phyloP scores from a whole-genome alignment of 2,888 invertebrate species.

The Masnerella sp. region DNA sequence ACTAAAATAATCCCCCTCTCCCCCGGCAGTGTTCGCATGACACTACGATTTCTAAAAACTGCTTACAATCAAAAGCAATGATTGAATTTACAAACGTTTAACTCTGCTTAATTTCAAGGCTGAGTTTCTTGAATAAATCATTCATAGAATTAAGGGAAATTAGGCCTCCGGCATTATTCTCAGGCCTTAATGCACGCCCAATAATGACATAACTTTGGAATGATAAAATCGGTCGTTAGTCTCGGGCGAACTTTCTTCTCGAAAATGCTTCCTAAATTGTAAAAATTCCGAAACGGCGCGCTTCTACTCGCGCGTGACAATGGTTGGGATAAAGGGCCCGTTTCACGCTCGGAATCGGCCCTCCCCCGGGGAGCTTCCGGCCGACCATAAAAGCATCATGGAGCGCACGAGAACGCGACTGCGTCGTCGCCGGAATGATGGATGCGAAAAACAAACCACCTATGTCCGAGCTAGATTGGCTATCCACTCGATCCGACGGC shows the following conservation, averaged over 20 bases:
- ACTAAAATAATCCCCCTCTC: too few species aligned
- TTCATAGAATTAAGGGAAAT: conserved; percentile 4
- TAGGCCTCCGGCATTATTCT: conserved; percentile 37
- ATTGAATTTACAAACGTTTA: conserved; percentile 34
- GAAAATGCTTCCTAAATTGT: conserved; percentile 35
- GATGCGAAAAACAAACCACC: conserved; percentile 58
- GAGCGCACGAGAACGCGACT: conserved; percentile 60
- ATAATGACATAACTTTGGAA: conserved; percentile 45
- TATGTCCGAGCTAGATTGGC: conserved; percentile 38
- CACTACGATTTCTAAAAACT: too few species aligned
- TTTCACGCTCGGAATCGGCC: conserved; percentile 70
- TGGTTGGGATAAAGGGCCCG: conserved; percentile 68
- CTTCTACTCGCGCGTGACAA: conserved; percentile 72
- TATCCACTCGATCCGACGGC: conserved; percentile 20
- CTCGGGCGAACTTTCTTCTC: conserved; percentile 47
- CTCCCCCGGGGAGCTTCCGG: conserved; percentile 71
- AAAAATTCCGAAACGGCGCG: conserved; percentile 59
- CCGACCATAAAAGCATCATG: conserved; percentile 70
- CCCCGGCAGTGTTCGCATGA: too few species aligned
- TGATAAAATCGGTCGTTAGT: conserved; percentile 57
- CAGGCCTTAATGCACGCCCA: conserved; percentile 32
- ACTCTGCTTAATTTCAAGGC: conserved; percentile 26
- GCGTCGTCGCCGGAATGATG: conserved; percentile 55
- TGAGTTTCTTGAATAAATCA: conserved; percentile 27
- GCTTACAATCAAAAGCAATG: not conserved